Base-by-base conservation (phyloP, 2,797 vertebrate genomes). In the Helarctos malayanus region DNA sequence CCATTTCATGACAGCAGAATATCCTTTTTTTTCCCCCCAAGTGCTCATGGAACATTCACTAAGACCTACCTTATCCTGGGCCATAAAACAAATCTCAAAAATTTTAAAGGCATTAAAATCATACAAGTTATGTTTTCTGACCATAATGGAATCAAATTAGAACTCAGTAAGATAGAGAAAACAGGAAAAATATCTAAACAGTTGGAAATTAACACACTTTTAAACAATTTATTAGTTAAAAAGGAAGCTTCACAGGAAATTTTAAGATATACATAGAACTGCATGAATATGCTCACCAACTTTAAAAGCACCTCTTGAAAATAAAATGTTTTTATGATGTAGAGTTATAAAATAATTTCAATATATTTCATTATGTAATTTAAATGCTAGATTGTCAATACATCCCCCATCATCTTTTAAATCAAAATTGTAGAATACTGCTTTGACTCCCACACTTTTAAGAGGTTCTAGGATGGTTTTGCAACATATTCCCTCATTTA, bases 41-140 rank as follows among this genome's bases (percentile, higher is more conserved):
- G 7, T 45, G 23, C 7, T 11, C n/a, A 47, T 38, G 3, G 32
- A 52, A 75, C 8, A 80, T 45, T 87, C 35, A 63, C 35, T 23
- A 32, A 89, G 79, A 82, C 27, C 57, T 32, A 83, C 7, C 18
- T 15, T 75, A 49, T 63, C 21, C 32, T 69, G 3, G 47, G 16
- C 19, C 54, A 94, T 68, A 68, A 57, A 56, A 61, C 8, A 79
- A 91, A 73, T 49, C 12, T 68, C 23, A 85, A 78, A 91, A 97
- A 75, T 59, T 49, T 0, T 65, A 93, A 91, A 83, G 13, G 12
- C 56, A 65, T 84, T 95, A 15, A 84, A 80, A n/a, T 45, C 54
- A 57, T 45, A 61, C 4, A 52, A 15, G 76, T 65, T 73, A 73
- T 83, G 45, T 86, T 79, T 38, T 86, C 54, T 57, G n/a, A 38